Conservation (phyloP, 2,797 vertebrate species). For the Steatocranus sp. region DNA sequence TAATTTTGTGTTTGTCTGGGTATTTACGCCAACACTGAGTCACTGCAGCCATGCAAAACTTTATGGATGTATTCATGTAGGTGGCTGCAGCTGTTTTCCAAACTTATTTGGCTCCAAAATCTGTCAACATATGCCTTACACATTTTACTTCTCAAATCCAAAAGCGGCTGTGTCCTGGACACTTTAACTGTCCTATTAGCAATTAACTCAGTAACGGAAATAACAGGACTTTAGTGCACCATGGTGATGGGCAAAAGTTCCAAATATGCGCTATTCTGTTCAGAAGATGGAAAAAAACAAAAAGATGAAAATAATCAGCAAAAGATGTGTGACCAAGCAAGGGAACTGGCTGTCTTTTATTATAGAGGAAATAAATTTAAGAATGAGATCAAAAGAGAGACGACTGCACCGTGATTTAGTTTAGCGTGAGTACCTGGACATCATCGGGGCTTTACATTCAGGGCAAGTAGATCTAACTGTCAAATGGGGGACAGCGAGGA, state of each 20-base stretch:
- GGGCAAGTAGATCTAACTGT: slow-evolving; percentile 34
- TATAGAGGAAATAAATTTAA: not conserved
- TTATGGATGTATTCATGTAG: slow-evolving; percentile 21
- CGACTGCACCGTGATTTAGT: not conserved
- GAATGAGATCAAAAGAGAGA: slow-evolving; percentile 11
- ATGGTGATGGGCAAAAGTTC: slow-evolving; percentile 13
- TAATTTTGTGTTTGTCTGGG: slow-evolving; percentile 51
- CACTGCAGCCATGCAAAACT: slow-evolving; percentile 28
- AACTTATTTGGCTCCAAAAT: slow-evolving; percentile 19
- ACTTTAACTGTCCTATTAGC: slow-evolving; percentile 48
- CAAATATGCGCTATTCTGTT: slow-evolving; percentile 32
- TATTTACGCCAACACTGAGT: slow-evolving; percentile 32
- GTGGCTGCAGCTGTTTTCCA: slow-evolving; percentile 30
- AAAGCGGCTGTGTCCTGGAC: slow-evolving; percentile 35
- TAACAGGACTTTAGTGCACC: slow-evolving; percentile 54
- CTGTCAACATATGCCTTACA: slow-evolving; percentile 66
- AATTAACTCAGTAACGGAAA: slow-evolving; percentile 63
- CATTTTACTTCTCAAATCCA: slow-evolving; percentile 52
- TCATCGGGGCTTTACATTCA: slow-evolving; percentile 7
- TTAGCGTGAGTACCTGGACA: slow-evolving; percentile 7
- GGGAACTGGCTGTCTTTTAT: slow-evolving; percentile 34
- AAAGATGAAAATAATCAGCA: slow-evolving; percentile 53
- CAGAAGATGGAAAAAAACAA: slow-evolving; percentile 15
- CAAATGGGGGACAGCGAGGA: slow-evolving; percentile 21
- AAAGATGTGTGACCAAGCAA: slow-evolving; percentile 59